Conservation (phyloP, 2,113 vertebrate species). For the Anolis sagrei region DNA sequence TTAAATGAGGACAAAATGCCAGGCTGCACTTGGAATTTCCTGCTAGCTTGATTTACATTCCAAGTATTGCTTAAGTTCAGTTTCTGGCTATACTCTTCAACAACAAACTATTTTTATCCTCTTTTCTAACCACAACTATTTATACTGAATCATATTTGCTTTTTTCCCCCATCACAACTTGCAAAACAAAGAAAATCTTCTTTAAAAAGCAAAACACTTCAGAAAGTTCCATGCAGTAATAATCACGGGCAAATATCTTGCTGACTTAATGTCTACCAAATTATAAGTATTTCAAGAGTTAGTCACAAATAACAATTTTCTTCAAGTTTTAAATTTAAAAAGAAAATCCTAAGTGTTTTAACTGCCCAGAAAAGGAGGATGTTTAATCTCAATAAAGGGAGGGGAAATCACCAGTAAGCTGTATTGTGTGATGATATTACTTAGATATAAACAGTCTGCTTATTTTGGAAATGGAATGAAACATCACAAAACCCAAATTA, state of each 20-base stretch:
- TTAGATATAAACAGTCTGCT: too few species aligned
- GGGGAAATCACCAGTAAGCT: not conserved
- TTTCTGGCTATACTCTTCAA: constrained; percentile 9
- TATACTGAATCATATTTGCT: accelerated
- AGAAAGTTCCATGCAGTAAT: not conserved
- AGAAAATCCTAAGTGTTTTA: too few species aligned
- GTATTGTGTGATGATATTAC: too few species aligned
- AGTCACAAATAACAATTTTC: not conserved
- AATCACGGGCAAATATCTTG: not conserved
- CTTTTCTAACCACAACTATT: constrained; percentile 18
- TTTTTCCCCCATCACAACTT: accelerated
- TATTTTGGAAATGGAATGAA: too few species aligned
- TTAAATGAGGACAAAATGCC: not conserved
- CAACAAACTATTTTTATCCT: constrained; percentile 50
- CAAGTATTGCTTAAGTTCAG: not conserved
- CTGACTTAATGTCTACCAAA: not conserved
- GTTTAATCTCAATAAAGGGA: not conserved
- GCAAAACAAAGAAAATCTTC: not conserved
- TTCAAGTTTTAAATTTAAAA: not conserved
- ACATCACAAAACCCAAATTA: too few species aligned
- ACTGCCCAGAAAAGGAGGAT: not conserved
- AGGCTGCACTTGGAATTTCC: constrained; percentile 8
- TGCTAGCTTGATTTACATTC: constrained; percentile 14
- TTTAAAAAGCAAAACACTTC: not conserved
- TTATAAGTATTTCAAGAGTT: not conserved